Evolutionary conservation across 2,797 vertebrate genomes (phyloP), one percentile per base, ranked within the genome.

Genomic region (Petrocephalus schoutedeni): DNA sequence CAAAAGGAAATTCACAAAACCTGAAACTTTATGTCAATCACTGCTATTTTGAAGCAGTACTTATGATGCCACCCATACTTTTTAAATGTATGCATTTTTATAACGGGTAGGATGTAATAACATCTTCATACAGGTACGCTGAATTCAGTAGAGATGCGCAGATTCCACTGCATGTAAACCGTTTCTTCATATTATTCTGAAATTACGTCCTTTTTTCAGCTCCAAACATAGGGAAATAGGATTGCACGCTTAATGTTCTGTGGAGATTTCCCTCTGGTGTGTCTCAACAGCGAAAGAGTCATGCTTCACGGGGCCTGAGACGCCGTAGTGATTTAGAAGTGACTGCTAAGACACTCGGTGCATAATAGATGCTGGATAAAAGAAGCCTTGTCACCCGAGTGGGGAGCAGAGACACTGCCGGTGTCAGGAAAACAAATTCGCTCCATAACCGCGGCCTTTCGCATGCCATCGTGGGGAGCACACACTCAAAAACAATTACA

Each of bases 311-410:
- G 54, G 23, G 56, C 14, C 56, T 32, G 54, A 41, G 51, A 58
- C 5, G 53, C 56, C 28, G 32, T 41, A 59, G 54, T 28, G 85
- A 36, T 59, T 86, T 58, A 86, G 54, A 59, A 86, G 85, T 41
- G 23, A 57, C 32, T 58, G 67, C 51, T 14, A 21, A 86, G 85
- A 86, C 54, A 41, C 28, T 32, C 28, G 3, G 56, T 14, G 32
- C 53, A 54, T 86, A 86, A 86, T 86, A 56, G 85, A 86, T 59
- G 3, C 85, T 86, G 85, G 56, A 86, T 41, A 86, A 86, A 57
- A 86, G 85, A 86, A 3, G n/a, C 53, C 16, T 86, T 86, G 41
- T 58, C 16, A 23, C 8, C 49, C n/a, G 8, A 58, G 23, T 59
- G 21, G 21, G 7, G 32, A 59, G 56, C 16, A 36, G 85, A 59